phyloP scores from a whole-genome alignment of 2,797 vertebrate genomes.

The Acropternis orthonyx region DNA sequence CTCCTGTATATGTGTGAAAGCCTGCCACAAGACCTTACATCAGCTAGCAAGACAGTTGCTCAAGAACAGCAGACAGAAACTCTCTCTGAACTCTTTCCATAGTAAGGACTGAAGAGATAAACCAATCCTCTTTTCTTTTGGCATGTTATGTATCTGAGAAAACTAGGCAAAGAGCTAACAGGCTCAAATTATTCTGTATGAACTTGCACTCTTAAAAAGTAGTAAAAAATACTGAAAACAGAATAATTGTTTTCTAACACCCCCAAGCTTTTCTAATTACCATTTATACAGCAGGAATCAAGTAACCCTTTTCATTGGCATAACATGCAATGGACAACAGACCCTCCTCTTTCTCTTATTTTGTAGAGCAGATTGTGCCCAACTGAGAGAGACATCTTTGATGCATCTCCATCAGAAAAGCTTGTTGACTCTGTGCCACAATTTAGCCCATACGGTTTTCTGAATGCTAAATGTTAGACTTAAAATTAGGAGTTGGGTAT shows the following conservation, averaged over 20 bases:
- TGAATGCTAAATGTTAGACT: background rate
- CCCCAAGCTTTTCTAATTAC: background rate
- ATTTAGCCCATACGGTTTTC: background rate
- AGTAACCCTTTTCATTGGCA: background rate
- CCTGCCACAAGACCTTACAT: background rate
- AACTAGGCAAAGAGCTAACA: background rate
- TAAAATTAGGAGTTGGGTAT: background rate
- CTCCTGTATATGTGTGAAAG: constrained; percentile 7
- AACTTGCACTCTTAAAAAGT: background rate
- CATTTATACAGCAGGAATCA: background rate
- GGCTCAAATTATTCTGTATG: background rate
- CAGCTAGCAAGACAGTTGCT: constrained; percentile 22
- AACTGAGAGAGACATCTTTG: background rate
- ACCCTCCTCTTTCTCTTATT: background rate
- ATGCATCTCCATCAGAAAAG: background rate
- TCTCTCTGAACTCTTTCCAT: background rate
- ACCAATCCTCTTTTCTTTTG: background rate
- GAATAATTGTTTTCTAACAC: background rate
- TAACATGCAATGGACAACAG: background rate
- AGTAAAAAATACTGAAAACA: background rate
- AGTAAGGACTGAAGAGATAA: background rate
- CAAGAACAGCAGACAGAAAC: background rate
- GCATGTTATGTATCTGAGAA: background rate
- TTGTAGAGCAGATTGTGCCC: background rate
- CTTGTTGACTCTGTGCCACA: background rate